Percentiles rank a stretch among this genome's conserved stretches.
Evolutionary conservation across 1,140 invertebrate species (phyloP).

Genomic region (Tyrophagus putrescentiae): DNA sequence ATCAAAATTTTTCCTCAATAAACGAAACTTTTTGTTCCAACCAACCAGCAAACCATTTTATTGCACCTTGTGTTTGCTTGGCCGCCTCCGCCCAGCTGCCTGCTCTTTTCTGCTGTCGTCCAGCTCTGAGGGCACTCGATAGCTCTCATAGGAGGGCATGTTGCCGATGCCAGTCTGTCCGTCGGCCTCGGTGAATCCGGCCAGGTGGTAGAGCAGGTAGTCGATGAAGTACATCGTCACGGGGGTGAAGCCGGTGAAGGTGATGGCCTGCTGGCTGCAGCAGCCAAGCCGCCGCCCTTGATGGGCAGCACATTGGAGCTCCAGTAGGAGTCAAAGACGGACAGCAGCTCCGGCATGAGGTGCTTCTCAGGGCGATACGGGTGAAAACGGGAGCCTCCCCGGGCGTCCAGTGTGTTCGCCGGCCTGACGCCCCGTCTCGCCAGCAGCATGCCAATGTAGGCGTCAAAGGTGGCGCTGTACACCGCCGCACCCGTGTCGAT

Average conservation of each 20-base stretch:
- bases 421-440: constrained; percentile 22
- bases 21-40: too few relatives aligned
- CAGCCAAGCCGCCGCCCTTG: constrained; percentile 33
- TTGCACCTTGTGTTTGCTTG: too few relatives aligned
- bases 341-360: constrained; percentile 27
- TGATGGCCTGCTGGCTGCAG: constrained; percentile 37
- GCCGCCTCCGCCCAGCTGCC: too few relatives aligned
- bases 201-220: constrained; percentile 27
- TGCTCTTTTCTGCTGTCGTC: too few relatives aligned
- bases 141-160: not conserved
- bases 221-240: constrained; percentile 32
- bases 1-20: too few relatives aligned
- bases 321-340: constrained; percentile 28
- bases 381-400: constrained; percentile 26
- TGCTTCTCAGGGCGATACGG: constrained; percentile 27
- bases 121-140: not conserved
- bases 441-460: constrained; percentile 25
- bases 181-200: constrained; percentile 20
- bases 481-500: not conserved
- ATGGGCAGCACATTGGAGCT: constrained; percentile 25
- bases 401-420: constrained; percentile 26
- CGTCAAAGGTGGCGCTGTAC: constrained; percentile 23
- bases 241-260: constrained; percentile 35
- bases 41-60: too few relatives aligned
- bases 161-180: not conserved